Base-by-base conservation (phyloP, 1,140 invertebrate species). In the Drosophila tani region DNA sequence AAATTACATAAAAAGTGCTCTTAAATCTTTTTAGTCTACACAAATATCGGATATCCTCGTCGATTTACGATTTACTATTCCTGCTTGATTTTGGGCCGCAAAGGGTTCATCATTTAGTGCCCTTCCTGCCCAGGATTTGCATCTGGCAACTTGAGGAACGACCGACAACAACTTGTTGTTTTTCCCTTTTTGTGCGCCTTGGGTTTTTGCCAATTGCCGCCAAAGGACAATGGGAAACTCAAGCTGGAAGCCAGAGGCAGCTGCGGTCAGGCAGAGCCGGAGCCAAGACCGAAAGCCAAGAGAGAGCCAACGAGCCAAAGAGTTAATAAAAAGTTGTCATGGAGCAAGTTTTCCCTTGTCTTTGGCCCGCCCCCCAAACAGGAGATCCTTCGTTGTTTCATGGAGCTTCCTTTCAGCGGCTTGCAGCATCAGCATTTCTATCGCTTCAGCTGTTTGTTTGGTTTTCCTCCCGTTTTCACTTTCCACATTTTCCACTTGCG, bases 261-360 rank as follows among this genome's bases (percentile, higher is more conserved):
- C 55, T 70, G 49, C 47, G 40, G 63, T 43, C 58, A 29, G 67
- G 55, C 11, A 9, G 21, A 29, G 49, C 12, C 35, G 21, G 27
- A 35, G 45, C 41, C 2, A 17, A 53, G 17, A 29, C 12, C 35
- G 60, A 19, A 40, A 38, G 47, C 45, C 14, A 35, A 14, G 65
- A 53, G 32, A 64, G 12, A 68, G 65, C 51, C 70, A 65, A 73
- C 63, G 60, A 68, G 74, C 63, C 55, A 77, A 78, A 77, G 74
- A 88, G 84, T 90, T 88, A 90, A 88, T 88, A 88, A 88, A 87
- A 87, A 88, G 57, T 87, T 85, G 82, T 86, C 56, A 65, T 60
- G 63, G 71, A 68, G 68, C 41, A 63, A 70, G 73, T 55, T 57
- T 76, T 19, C 7, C 27, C 51, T 65, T 60, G 69, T 75, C 32